Evolutionary conservation across 2,888 invertebrate genomes (phyloP), one percentile per base, ranked within the genome.

Genomic region (Ophion ellenae): DNA sequence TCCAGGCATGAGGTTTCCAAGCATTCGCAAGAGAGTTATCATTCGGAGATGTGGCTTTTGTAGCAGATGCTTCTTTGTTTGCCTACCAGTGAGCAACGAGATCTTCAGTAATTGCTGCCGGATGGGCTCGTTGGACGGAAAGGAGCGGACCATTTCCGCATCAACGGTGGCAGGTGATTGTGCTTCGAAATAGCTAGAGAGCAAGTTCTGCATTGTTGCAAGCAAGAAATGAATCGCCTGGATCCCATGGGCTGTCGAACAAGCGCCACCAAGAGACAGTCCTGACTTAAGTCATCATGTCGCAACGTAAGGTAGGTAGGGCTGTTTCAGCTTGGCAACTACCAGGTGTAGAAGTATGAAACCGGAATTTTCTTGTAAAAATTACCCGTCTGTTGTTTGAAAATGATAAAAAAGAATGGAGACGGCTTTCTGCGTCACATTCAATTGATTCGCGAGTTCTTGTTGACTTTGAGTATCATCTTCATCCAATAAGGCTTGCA

Each of bases 91-190:
- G 40, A 40, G 5, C 40, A 40, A 6, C 7, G 40, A 9, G 40
- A 40, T 40, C 40, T 40, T 40, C 5, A 0, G 53, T 28, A 53
- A 53, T 76, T 67, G 20, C 57, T 40, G 63, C 45, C 53, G 20
- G 71, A n/a, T 4, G 67, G n/a, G n/a, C 63, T 47, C 28, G n/a
- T 36, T 32, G 70, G 57, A 70, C 40, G 64, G 64, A 64, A 53
- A 47, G 36, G 76, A 77, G 64, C 40, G 80, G 63, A 64, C 82
- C 70, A 79, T 82, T 85, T 82, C 82, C 82, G 85, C 82, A 75
- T 76, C 75, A 82, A 79, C 71, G 74, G 69, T 47, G 47, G 10
- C 47, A 70, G 59, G 32, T 40, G 71, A 85, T 85, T 82, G 85
- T 85, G 82, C 82, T 79, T 85, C 57, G 71, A 28, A 85, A 75